Conservation (phyloP, 2,888 invertebrate genomes). For the Coleophora flavipennella region DNA sequence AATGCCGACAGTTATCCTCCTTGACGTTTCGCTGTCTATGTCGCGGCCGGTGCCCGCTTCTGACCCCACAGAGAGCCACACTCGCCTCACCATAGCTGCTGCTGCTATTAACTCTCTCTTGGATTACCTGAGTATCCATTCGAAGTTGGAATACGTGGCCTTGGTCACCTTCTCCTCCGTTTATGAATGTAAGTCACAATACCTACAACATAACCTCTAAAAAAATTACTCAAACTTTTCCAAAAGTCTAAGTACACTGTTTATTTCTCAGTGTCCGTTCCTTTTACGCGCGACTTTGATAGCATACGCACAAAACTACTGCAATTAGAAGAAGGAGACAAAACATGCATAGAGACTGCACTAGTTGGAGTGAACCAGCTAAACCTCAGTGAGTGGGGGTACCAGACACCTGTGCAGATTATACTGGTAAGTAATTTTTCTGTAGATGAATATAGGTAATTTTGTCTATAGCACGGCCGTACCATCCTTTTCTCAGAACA, state of each 20-base stretch:
- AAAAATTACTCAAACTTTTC: no score
- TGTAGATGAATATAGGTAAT: no score
- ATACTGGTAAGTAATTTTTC: constrained; percentile 39
- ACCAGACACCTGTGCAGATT: constrained; percentile 85
- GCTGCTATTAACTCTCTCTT: constrained; percentile 56
- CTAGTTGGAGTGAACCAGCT: constrained; percentile 85
- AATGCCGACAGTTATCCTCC: constrained; percentile 58
- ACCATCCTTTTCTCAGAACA: no score
- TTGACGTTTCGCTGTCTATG: constrained; percentile 63
- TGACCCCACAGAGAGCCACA: constrained; percentile 50
- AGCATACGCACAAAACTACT: constrained; percentile 82
- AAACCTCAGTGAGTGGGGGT: constrained; percentile 91
- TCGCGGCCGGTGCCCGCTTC: constrained; percentile 49
- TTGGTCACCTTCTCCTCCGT: constrained; percentile 54
- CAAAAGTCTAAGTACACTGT: neutral
- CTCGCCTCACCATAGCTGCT: constrained; percentile 48
- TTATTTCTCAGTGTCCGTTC: constrained; percentile 74
- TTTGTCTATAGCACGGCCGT: no score
- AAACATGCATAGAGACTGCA: constrained; percentile 86
- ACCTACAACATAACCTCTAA: no score
- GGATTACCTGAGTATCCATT: constrained; percentile 51
- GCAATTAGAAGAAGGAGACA: constrained; percentile 87
- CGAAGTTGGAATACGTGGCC: constrained; percentile 59
- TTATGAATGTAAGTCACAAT: constrained; percentile 44
- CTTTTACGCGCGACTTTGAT: constrained; percentile 92